Evolutionary conservation across 2,888 invertebrate genomes (phyloP).

Genomic region (Phengaris alcon): DNA sequence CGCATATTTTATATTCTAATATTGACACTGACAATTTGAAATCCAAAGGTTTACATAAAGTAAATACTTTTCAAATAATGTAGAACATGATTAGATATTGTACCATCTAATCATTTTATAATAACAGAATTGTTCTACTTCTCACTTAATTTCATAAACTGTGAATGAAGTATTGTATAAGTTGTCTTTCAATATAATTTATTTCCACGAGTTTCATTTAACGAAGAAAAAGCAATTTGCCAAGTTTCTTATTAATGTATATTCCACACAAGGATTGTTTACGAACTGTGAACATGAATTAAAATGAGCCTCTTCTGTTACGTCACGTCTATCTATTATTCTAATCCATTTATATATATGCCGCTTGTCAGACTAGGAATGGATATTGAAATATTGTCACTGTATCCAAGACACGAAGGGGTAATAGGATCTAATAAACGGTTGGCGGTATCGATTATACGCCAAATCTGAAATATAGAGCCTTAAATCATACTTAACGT

Average conservation of each 20-base stretch:
- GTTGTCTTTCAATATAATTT: not conserved
- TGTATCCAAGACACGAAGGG: conserved; percentile 34
- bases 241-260: not conserved
- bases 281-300: conserved; percentile 4
- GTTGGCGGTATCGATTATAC: conserved; percentile 57
- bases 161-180: no score
- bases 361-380: conserved; percentile 4
- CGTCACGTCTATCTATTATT: not conserved
- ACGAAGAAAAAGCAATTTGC: not conserved
- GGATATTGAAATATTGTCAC: conserved; percentile 19
- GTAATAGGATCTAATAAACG: conserved; percentile 48
- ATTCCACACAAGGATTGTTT: not conserved
- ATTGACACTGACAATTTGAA: no score
- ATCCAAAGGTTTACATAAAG: no score
- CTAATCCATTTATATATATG: not conserved
- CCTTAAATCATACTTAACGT: conserved; percentile 31
- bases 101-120: no score
- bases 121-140: no score
- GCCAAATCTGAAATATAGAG: conserved; percentile 61
- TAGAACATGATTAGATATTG: no score
- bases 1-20: no score
- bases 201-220: not conserved
- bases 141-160: no score
- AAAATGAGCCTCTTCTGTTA: not conserved
- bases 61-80: no score